Percentiles rank a stretch among this genome's conserved stretches.
Evolutionary conservation across 2,797 vertebrate genomes (phyloP).

Genomic region (Lindbergichthys nudifrons): DNA sequence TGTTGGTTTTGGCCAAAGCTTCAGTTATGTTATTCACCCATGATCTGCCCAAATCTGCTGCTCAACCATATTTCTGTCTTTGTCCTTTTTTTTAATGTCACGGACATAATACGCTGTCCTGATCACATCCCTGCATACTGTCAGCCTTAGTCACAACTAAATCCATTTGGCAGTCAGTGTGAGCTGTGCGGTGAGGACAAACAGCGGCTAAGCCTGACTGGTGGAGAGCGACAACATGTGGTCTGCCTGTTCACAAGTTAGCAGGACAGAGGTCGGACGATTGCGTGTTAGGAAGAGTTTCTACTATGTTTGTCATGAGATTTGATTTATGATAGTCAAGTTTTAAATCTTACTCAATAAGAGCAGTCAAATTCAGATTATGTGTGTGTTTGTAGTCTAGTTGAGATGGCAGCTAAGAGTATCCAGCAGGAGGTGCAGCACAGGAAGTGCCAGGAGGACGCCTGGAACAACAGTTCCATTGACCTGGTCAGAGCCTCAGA

Average conservation of each 20-base stretch:
- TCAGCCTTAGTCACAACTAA: slow-evolving; percentile 30
- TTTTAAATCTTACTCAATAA: background rate
- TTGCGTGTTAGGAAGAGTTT: background rate
- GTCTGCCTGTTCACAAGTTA: background rate
- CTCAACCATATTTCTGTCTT: background rate
- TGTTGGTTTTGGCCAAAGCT: background rate
- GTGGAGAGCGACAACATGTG: slow-evolving; percentile 12
- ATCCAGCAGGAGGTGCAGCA: slow-evolving; percentile 89
- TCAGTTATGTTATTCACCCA: background rate
- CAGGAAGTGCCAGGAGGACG: slow-evolving; percentile 90
- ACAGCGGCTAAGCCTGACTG: slow-evolving; percentile 16
- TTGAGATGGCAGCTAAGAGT: slow-evolving; percentile 91
- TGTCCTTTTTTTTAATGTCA: slow-evolving; percentile 14
- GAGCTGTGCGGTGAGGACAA: slow-evolving; percentile 28
- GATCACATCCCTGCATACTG: slow-evolving; percentile 34
- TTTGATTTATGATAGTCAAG: background rate
- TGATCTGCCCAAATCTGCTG: slow-evolving; percentile 9
- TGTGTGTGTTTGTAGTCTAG: slow-evolving; percentile 82
- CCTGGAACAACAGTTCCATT: slow-evolving; percentile 95
- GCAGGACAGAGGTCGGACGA: background rate
- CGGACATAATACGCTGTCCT: slow-evolving; percentile 8
- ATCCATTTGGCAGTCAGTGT: slow-evolving; percentile 24
- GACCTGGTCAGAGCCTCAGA: slow-evolving; percentile 94
- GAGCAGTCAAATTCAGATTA: background rate
- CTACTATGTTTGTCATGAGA: background rate